These are phyloP conservation scores for Ceratina japonica DNA, from an alignment of 1,140 invertebrate species.

Conservation along the genomic window DNA sequence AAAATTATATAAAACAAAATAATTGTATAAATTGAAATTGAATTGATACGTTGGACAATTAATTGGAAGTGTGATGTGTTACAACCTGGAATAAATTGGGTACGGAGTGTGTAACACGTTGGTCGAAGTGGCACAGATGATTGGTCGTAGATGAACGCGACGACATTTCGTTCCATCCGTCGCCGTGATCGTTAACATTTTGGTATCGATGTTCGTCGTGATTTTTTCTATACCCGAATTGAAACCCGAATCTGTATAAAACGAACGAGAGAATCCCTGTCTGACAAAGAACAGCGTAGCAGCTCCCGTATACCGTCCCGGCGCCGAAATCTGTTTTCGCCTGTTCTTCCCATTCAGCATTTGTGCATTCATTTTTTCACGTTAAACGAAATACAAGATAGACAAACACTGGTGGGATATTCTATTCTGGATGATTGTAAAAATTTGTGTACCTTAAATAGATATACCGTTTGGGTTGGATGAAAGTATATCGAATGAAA, in stretches of 20 bases:
- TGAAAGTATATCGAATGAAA: background rate
- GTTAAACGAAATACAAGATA: background rate
- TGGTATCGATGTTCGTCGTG: slow-evolving; percentile 61
- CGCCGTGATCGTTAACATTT: slow-evolving; percentile 53
- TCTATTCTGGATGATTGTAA: background rate
- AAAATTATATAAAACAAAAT: too few species aligned
- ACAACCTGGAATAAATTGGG: background rate
- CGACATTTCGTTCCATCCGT: slow-evolving; percentile 25
- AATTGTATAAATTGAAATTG: too few species aligned
- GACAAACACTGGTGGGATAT: background rate
- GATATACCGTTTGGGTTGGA: background rate
- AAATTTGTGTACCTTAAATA: background rate
- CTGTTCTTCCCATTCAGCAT: background rate
- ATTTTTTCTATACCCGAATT: slow-evolving; percentile 53
- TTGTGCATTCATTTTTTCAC: slow-evolving; percentile 2
- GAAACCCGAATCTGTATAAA: background rate
- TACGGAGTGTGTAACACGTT: background rate
- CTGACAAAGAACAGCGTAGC: slow-evolving; percentile 24
- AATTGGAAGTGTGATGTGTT: too few species aligned
- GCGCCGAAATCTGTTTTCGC: background rate
- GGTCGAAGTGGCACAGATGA: slow-evolving; percentile 1
- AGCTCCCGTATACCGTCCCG: slow-evolving; percentile 48
- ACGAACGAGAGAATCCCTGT: slow-evolving; percentile 1
- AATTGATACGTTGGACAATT: too few species aligned
- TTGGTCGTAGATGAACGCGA: slow-evolving; percentile 15